These are phyloP conservation scores for Norana najaformis DNA, from an alignment of 2,888 invertebrate species.

Conservation along the genomic window DNA sequence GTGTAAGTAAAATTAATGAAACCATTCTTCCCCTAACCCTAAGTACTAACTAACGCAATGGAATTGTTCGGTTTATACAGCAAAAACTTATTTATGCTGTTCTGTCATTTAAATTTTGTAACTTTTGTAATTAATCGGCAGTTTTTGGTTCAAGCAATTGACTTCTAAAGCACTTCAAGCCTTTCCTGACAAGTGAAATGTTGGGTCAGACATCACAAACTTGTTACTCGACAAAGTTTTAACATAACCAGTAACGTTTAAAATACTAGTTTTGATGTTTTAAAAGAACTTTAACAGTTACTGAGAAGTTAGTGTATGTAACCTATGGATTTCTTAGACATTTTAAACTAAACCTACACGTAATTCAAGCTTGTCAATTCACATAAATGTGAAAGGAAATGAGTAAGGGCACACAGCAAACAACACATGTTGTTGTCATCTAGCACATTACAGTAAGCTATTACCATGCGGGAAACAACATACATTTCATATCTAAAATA, in stretches of 20 bases:
- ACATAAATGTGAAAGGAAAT: neutral
- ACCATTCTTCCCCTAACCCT: conserved; percentile 1
- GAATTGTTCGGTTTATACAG: neutral
- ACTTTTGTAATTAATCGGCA: neutral
- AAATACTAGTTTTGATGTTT: neutral
- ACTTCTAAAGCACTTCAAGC: neutral
- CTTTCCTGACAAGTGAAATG: neutral
- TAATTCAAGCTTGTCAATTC: neutral
- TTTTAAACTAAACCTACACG: neutral
- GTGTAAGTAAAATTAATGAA: neutral
- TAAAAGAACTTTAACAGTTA: neutral
- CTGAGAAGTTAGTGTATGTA: neutral
- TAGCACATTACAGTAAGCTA: neutral
- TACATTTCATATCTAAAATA: neutral
- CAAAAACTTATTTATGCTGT: neutral
- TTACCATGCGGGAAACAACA: neutral
- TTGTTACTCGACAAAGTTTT: neutral
- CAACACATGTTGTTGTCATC: neutral
- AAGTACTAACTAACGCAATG: too few species aligned
- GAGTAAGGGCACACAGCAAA: neutral
- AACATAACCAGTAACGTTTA: neutral
- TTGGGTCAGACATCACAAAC: neutral
- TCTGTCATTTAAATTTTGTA: neutral
- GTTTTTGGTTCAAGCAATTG: neutral
- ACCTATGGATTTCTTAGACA: neutral